Conservation (phyloP, 2,888 invertebrate species). For the Hypomecis atomaria region DNA sequence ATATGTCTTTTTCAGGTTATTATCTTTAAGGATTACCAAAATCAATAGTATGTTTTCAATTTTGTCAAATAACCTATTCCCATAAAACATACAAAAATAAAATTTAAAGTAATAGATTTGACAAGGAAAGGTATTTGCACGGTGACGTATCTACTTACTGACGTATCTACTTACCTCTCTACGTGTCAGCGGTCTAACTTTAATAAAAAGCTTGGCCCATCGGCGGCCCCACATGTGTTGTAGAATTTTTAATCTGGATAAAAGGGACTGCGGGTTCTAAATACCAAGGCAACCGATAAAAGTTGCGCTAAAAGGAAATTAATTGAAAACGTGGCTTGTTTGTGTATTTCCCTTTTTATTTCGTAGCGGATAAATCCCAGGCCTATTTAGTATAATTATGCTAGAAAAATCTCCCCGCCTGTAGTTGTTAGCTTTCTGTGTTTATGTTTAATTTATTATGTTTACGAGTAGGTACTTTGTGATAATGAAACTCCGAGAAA, state of each 20-base stretch:
- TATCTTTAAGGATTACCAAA: no score
- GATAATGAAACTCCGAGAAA: no score
- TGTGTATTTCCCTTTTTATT: conserved; percentile 32
- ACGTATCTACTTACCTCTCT: background rate
- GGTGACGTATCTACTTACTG: no score
- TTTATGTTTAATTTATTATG: background rate
- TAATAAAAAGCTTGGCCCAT: conserved; percentile 37
- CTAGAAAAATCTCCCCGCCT: background rate
- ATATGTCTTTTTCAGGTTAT: no score
- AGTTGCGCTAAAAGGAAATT: conserved; percentile 40
- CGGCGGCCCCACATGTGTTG: conserved; percentile 32
- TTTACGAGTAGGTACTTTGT: no score
- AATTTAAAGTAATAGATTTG: no score
- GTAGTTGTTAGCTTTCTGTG: background rate
- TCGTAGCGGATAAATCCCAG: conserved; percentile 9
- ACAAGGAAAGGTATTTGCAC: no score
- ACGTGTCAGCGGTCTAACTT: conserved; percentile 16
- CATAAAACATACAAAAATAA: no score
- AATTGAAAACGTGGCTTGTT: conserved; percentile 46
- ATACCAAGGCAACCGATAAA: conserved; percentile 38
- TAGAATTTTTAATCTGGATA: conserved; percentile 54
- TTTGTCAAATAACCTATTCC: no score
- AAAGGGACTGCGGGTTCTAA: conserved; percentile 45
- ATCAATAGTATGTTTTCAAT: no score
- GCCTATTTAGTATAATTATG: background rate